phyloP scores from a whole-genome alignment of 2,888 invertebrate species.

The Microctonus hyperodae region DNA sequence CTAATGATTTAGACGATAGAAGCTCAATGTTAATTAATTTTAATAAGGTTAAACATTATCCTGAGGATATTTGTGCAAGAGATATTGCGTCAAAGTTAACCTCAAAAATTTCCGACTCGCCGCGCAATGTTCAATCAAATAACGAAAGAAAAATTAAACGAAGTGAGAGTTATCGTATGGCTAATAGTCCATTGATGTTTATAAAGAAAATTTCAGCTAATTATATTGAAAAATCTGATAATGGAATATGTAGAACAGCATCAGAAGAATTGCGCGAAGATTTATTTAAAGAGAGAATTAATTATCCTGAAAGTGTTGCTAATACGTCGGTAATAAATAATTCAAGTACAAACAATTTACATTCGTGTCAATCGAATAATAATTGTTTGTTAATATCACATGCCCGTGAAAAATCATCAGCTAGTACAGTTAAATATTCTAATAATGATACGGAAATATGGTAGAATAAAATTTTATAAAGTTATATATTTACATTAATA shows the following conservation, averaged over 20 bases:
- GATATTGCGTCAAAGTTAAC: slow-evolving; percentile 57
- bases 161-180: slow-evolving; percentile 85
- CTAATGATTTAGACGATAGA: neutral
- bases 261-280: slow-evolving; percentile 61
- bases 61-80: slow-evolving; percentile 44
- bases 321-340: slow-evolving; percentile 52
- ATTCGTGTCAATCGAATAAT: neutral
- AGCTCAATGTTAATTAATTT: slow-evolving; percentile 36
- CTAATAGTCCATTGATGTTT: slow-evolving; percentile 75
- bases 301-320: slow-evolving; percentile 74
- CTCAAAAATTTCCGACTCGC: slow-evolving; percentile 50
- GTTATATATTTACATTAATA: neutral
- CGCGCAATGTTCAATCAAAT: slow-evolving; percentile 29
- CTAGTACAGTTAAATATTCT: slow-evolving; percentile 71
- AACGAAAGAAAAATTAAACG: slow-evolving; percentile 71
- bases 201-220: slow-evolving; percentile 65
- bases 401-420: slow-evolving; percentile 71
- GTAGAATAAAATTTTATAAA: slow-evolving; percentile 66
- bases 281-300: slow-evolving; percentile 73
- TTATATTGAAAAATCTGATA: slow-evolving; percentile 45
- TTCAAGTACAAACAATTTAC: neutral
- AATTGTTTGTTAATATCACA: neutral
- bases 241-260: slow-evolving; percentile 56
- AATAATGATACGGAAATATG: slow-evolving; percentile 80
- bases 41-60: slow-evolving; percentile 45